Evolutionary conservation across 2,888 invertebrate genomes (phyloP).

Genomic region (Hydroisotoma schaefferi): DNA sequence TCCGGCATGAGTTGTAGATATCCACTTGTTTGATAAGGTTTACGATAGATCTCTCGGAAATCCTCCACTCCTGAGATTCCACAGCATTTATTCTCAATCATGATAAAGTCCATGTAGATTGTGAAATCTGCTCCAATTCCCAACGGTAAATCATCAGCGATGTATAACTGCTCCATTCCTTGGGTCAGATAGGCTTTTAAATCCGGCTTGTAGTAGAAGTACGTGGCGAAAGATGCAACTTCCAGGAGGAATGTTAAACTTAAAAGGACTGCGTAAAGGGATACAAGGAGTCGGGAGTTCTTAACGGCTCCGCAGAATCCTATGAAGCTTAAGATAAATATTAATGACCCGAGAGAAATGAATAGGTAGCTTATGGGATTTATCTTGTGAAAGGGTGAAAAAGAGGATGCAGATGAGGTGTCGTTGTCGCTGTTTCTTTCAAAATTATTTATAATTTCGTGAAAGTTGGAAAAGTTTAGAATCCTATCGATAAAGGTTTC

Average conservation of each 20-base stretch:
- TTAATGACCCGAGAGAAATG: constrained; percentile 64
- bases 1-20: not conserved
- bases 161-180: constrained; percentile 7
- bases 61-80: constrained; percentile 19
- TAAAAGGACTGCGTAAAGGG: constrained; percentile 51
- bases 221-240: constrained; percentile 20
- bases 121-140: constrained; percentile 15
- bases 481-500: not conserved
- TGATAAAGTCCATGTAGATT: constrained; percentile 19
- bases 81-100: constrained; percentile 27
- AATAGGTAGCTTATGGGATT: constrained; percentile 65
- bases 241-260: constrained; percentile 24
- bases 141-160: constrained; percentile 4
- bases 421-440: not conserved
- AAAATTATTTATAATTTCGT: not conserved
- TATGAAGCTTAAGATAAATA: constrained; percentile 67
- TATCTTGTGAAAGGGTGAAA: constrained; percentile 1
- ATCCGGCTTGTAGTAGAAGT: constrained; percentile 19
- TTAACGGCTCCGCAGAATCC: constrained; percentile 67
- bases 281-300: constrained; percentile 64
- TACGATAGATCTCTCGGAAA: not conserved
- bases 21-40: not conserved
- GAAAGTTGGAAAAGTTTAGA: constrained; percentile 3
- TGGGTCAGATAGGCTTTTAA: constrained; percentile 2
- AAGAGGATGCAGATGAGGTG: not conserved